Base-by-base conservation (phyloP, 2,113 vertebrate species). In the Pongo pygmaeus region DNA sequence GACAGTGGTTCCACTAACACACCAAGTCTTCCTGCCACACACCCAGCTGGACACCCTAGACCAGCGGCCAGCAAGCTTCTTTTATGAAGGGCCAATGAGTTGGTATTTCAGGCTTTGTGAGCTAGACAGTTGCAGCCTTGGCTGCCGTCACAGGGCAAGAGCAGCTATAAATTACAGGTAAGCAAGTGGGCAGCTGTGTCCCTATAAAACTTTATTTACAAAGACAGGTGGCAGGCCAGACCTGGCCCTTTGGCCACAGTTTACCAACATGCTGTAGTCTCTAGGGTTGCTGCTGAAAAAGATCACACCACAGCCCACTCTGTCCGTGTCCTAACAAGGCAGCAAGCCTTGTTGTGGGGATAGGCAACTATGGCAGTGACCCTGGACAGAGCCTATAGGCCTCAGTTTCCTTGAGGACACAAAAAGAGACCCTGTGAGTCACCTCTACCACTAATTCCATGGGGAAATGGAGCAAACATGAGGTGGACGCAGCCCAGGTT, bases 271-370 rank as follows among this genome's bases (percentile, higher is more conserved):
- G 4, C 30, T 59, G 43, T 27, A 64, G 57, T 59, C 17, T 30
- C 84, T 23, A 61, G 43, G 35, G 38, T 0, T 61, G 50, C 64
- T 30, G 32, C 23, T 38, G 17, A 52, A 84, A 61, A 64, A 40
- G 13, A 20, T 20, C 11, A 18, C 0, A n/a, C 30, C 5, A 38
- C 50, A 72, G 27, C 13, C n/a, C 11, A 7, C 32, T 25, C 4
- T 11, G 1, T 57, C 22, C 0, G 16, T 4, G 8, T 25, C n/a
- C 69, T 12, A 40, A n/a, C 18, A 17, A 2, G 3, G n/a, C 6
- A 61, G 25, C 22, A 78, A 72, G 61, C 32, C 25, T 46, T 40
- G 35, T 74, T 38, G 8, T 9, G 43, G 61, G 46, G 38, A 9
- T 23, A 3, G 0, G 72, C 32, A 25, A 43, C 35, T 25, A 32